Base-by-base conservation (phyloP, 2,113 vertebrate species). In the Colaptes auratus region DNA sequence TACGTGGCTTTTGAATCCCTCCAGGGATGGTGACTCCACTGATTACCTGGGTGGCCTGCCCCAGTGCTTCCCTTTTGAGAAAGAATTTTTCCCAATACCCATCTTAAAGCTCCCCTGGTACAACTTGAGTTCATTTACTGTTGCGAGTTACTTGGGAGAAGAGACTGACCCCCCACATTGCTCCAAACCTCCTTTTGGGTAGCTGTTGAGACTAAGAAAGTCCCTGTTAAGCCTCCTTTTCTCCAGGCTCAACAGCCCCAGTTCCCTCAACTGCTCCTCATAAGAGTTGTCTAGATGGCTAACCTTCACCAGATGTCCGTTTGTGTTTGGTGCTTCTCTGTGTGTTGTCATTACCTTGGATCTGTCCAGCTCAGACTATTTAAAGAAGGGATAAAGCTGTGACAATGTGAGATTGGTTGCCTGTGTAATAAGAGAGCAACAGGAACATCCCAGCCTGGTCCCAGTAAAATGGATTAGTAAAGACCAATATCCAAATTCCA, bases 401-500 rank as follows among this genome's bases (percentile, higher is more conserved):
- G 50, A 66, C 46, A 71, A 78, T n/a, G 39, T 69, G 58, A 89
- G 64, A 71, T 67, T 75, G 46, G 31, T 50, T 67, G 42, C 6
- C 55, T 63, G 24, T 21, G 55, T 81, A 66, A 88, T 77, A 86
- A 6, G 16, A 75, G 28, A 86, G 70, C 12, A 20, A 65, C 12
- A 63, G 52, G 69, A 95, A 70, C 23, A 46, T 31, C 63, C 52
- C 64, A 84, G 77, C 67, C 64, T 52, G 50, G 39, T 58, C 25
- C 35, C 3, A 6, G 61, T 81, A 80, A 79, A 6, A 81, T 4
- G 44, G 50, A 77, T 92, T 78, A 89, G 36, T 27, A 67, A 60
- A 93, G 71, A 50, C 17, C 64, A 88, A 48, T 23, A 89, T 82
- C 66, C 78, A 70, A 53, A 86, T 89, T 93, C 78, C 77, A 90